Evolutionary conservation across 2,797 vertebrate species (phyloP).

Genomic region (Tauraco hartlaubi): DNA sequence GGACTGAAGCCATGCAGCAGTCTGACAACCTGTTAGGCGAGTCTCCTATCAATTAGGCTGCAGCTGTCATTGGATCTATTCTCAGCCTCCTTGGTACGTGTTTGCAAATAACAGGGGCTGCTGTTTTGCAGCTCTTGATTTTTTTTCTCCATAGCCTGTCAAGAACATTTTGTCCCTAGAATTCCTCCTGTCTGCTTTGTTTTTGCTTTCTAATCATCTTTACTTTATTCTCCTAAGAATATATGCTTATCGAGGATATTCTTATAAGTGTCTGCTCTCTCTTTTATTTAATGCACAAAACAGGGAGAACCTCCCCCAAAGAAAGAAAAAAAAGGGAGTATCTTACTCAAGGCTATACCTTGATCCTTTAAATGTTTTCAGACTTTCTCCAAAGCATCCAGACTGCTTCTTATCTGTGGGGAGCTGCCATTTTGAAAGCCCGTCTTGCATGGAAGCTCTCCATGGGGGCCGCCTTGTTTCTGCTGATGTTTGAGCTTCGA

Average conservation of each 20-base stretch:
- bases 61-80: constrained; percentile 74
- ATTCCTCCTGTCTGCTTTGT: constrained; percentile 30
- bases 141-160: neutral
- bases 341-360: neutral
- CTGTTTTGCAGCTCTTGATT: constrained; percentile 38
- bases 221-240: neutral
- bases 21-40: constrained; percentile 75
- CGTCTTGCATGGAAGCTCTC: constrained; percentile 42
- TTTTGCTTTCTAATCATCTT: constrained; percentile 44
- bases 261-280: neutral
- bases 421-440: constrained; percentile 64
- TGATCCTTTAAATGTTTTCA: constrained; percentile 51
- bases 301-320: neutral
- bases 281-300: neutral
- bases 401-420: neutral
- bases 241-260: neutral
- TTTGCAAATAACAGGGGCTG: constrained; percentile 69
- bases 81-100: constrained; percentile 69
- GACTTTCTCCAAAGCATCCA: constrained; percentile 42
- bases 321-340: neutral
- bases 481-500: constrained; percentile 59
- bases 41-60: constrained; percentile 77
- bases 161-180: constrained; percentile 52
- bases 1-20: constrained; percentile 67
- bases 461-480: constrained; percentile 50